These are phyloP conservation scores for Limnephilus lunatus DNA, from an alignment of 2,888 invertebrate species.

Conservation along the genomic window DNA sequence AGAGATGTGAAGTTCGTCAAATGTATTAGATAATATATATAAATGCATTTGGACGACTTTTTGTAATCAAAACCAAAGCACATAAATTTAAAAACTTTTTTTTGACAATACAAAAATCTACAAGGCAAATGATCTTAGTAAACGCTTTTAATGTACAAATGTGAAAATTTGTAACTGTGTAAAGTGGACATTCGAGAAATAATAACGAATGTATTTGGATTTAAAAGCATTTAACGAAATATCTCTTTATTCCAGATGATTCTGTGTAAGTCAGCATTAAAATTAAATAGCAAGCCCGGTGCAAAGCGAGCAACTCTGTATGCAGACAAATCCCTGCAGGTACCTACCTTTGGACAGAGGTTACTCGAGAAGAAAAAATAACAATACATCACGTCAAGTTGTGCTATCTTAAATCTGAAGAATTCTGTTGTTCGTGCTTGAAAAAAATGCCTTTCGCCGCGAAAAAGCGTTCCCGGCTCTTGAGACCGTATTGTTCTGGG, in stretches of 20 bases:
- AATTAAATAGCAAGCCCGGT: background rate
- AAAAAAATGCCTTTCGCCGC: conserved; percentile 36
- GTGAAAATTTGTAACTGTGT: too few relatives aligned
- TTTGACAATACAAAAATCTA: background rate
- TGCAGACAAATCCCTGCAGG: conserved; percentile 11
- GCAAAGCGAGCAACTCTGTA: background rate
- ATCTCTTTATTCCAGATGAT: background rate
- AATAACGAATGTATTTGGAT: background rate
- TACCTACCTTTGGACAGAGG: conserved; percentile 2
- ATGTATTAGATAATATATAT: background rate
- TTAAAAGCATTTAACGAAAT: background rate
- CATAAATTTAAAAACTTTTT: background rate
- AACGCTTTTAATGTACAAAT: too few relatives aligned
- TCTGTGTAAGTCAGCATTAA: background rate
- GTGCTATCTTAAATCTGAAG: conserved; percentile 42
- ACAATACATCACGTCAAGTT: conserved; percentile 42
- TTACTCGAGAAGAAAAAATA: conserved; percentile 28
- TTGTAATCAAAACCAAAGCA: background rate
- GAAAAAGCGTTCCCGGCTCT: background rate
- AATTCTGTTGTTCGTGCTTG: conserved; percentile 37
- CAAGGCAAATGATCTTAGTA: background rate
- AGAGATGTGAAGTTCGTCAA: background rate
- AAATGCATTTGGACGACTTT: background rate
- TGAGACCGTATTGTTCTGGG: conserved; percentile 9
- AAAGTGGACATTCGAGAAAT: background rate